A percentile compares a stretch with the other conserved stretches of the same genome.
Evolutionary conservation across 92 coral and sea anemone species (phyloP).

Genomic region (Galaxea fascicularis): DNA sequence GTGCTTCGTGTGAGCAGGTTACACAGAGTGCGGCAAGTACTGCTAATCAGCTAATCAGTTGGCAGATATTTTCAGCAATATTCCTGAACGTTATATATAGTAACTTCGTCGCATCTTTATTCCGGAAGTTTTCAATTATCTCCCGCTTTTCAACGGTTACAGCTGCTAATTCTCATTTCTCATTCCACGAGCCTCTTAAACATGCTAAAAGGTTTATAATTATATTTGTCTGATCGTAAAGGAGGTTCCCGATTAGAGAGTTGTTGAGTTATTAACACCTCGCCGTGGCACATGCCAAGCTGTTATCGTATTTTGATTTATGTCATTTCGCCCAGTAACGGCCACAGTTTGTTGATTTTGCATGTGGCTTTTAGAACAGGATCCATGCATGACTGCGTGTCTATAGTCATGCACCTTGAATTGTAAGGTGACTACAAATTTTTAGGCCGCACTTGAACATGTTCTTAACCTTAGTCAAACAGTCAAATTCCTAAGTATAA

Average conservation of each 20-base stretch:
- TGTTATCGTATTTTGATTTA: slow-evolving; percentile 15
- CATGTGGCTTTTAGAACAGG: slow-evolving; percentile 14
- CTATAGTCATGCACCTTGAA: slow-evolving; percentile 23
- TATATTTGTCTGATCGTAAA: neutral
- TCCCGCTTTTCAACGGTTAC: neutral
- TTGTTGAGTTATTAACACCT: neutral
- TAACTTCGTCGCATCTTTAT: no score
- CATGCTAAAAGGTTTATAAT: neutral
- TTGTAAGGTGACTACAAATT: neutral
- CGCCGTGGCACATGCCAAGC: slow-evolving; percentile 23
- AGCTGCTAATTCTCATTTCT: slow-evolving; percentile 8
- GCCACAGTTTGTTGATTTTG: slow-evolving; percentile 33
- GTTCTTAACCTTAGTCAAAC: neutral
- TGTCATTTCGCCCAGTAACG: slow-evolving; percentile 42
- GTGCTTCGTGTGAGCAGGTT: no score
- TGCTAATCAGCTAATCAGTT: no score
- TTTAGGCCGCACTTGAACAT: neutral
- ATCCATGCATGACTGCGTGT: slow-evolving; percentile 23
- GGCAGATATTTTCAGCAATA: no score
- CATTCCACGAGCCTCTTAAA: neutral
- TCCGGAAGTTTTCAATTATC: neutral
- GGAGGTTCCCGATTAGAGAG: neutral
- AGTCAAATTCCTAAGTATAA: neutral
- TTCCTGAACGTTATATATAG: no score
- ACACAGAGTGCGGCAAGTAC: no score